Conservation (phyloP, 2,113 vertebrate species). For the Chloebia gouldiae region DNA sequence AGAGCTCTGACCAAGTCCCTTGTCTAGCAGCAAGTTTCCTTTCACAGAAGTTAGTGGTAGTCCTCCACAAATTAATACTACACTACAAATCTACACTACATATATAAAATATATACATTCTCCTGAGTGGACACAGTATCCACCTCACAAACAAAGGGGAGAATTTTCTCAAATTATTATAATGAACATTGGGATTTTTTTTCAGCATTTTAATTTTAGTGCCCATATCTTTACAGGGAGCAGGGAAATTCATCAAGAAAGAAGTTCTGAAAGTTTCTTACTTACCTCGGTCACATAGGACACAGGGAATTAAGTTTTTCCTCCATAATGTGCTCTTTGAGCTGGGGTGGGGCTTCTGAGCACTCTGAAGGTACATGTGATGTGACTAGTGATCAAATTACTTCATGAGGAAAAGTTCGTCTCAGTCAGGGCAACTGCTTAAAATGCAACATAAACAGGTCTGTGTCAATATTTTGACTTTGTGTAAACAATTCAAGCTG, state of each 20-base stretch:
- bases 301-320: background rate
- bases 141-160: background rate
- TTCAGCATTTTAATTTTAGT: background rate
- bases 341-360: background rate
- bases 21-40: background rate
- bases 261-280: background rate
- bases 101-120: background rate
- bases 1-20: background rate
- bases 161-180: background rate
- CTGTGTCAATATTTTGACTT: constrained; percentile 12
- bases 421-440: constrained; percentile 6
- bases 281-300: background rate
- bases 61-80: background rate
- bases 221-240: background rate
- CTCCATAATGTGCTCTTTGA: background rate
- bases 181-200: accelerated
- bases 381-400: background rate
- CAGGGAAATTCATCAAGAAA: background rate
- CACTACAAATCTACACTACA: background rate
- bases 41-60: background rate
- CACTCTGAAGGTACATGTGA: background rate
- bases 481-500: constrained; percentile 24
- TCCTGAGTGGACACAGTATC: background rate
- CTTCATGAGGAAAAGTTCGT: constrained; percentile 7
- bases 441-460: constrained; percentile 32